phyloP scores from a whole-genome alignment of 2,797 vertebrate species.

The Cyclopterus lumpus region DNA sequence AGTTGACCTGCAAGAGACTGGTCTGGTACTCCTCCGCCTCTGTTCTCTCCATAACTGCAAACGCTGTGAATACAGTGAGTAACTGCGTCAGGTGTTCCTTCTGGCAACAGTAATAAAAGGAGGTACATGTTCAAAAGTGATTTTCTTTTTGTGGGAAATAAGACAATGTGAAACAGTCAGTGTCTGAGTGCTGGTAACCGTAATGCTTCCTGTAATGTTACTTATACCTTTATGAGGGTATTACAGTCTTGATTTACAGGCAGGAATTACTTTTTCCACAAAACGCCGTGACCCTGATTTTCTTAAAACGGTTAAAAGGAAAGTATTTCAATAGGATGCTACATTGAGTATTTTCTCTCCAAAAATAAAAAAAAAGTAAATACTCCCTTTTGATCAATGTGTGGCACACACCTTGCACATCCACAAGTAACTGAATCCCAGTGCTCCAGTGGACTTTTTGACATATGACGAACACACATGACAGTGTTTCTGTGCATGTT shows the following conservation, averaged over 20 bases:
- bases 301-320: background rate
- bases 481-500: slow-evolving; percentile 7
- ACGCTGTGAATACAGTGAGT: slow-evolving; percentile 35
- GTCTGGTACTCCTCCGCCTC: slow-evolving; percentile 8
- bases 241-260: slow-evolving; percentile 32
- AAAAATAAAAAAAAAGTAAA: background rate
- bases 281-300: slow-evolving; percentile 33
- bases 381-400: background rate
- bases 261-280: slow-evolving; percentile 13
- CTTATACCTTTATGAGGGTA: slow-evolving; percentile 7
- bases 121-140: slow-evolving; percentile 13
- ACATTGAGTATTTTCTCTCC: background rate
- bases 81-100: slow-evolving; percentile 10
- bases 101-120: slow-evolving; percentile 27
- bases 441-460: slow-evolving; percentile 10
- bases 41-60: slow-evolving; percentile 13
- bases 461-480: slow-evolving; percentile 15
- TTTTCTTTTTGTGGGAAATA: slow-evolving; percentile 2
- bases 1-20: slow-evolving; percentile 17
- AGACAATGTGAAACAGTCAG: slow-evolving; percentile 17
- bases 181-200: slow-evolving; percentile 14
- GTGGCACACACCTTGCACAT: background rate
- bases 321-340: background rate
- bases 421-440: slow-evolving; percentile 9
- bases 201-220: slow-evolving; percentile 16